These are phyloP conservation scores for Cecropterus lyciades DNA, from an alignment of 1,140 invertebrate genomes.

Conservation along the genomic window DNA sequence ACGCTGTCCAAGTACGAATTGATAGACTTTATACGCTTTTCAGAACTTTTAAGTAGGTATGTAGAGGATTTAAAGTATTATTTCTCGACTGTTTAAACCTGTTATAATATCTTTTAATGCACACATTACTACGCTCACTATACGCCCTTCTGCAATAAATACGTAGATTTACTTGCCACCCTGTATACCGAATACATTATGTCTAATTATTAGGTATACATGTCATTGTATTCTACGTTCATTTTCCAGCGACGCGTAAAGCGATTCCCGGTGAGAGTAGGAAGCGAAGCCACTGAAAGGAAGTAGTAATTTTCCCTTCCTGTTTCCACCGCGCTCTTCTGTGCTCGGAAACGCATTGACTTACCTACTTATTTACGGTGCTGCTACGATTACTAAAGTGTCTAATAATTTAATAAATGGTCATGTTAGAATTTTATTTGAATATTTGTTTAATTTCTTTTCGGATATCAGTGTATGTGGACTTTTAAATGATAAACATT, in stretches of 20 bases:
- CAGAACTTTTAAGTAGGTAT: no score
- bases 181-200: neutral
- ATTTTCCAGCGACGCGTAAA: conserved; percentile 18
- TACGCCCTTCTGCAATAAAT: no score
- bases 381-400: neutral
- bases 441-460: no score
- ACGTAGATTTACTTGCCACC: no score
- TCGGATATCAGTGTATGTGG: no score
- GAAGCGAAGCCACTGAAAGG: conserved; percentile 30
- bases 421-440: no score
- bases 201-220: neutral
- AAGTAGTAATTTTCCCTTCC: conserved; percentile 34
- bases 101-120: no score
- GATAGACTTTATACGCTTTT: neutral
- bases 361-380: conserved; percentile 24
- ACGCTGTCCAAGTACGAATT: neutral
- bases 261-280: conserved; percentile 25
- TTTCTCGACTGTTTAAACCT: no score
- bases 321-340: conserved; percentile 28
- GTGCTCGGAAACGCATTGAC: conserved; percentile 31
- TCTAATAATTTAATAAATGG: no score
- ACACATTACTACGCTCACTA: no score
- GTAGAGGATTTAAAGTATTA: no score
- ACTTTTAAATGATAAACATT: no score
- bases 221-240: conserved; percentile 15